Conservation (phyloP, 2,113 vertebrate genomes). For the Vimba vimba region DNA sequence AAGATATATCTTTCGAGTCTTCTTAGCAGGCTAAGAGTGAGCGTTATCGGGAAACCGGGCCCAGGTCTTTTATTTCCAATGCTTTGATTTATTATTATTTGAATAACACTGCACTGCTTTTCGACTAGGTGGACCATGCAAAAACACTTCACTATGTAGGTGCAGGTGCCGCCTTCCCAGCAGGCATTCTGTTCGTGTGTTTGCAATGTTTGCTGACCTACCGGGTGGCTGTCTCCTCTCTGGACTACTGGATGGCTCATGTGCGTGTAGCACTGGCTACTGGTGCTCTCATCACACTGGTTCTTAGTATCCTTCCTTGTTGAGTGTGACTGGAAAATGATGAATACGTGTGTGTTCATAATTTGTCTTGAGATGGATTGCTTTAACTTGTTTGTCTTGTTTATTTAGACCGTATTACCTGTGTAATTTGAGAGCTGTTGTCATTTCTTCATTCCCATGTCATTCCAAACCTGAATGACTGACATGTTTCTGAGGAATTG, state of each 20-base stretch:
- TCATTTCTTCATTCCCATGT: neutral
- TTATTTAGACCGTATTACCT: neutral
- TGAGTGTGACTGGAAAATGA: neutral
- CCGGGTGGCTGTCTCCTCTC: conserved; percentile 80
- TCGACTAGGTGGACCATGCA: conserved; percentile 87
- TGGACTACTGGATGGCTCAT: conserved; percentile 89
- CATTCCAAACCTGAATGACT: neutral
- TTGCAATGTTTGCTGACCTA: conserved; percentile 89
- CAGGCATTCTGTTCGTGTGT: conserved; percentile 87
- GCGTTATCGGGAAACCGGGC: no score
- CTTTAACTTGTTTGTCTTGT: conserved; percentile 10
- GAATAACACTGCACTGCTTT: neutral
- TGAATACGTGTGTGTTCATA: neutral
- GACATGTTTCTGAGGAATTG: neutral
- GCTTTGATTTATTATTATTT: neutral
- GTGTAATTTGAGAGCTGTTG: neutral
- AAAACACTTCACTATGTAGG: conserved; percentile 91
- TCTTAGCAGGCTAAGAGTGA: no score
- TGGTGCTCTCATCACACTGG: conserved; percentile 82
- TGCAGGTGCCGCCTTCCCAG: conserved; percentile 85
- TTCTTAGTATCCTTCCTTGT: conserved; percentile 88
- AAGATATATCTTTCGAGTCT: no score
- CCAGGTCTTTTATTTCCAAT: neutral
- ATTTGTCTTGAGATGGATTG: neutral
- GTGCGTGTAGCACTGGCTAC: conserved; percentile 81